Evolutionary conservation across 2,797 vertebrate genomes (phyloP), one percentile per base, ranked within the genome.

Genomic region (Melanotaenia trifasciata): DNA sequence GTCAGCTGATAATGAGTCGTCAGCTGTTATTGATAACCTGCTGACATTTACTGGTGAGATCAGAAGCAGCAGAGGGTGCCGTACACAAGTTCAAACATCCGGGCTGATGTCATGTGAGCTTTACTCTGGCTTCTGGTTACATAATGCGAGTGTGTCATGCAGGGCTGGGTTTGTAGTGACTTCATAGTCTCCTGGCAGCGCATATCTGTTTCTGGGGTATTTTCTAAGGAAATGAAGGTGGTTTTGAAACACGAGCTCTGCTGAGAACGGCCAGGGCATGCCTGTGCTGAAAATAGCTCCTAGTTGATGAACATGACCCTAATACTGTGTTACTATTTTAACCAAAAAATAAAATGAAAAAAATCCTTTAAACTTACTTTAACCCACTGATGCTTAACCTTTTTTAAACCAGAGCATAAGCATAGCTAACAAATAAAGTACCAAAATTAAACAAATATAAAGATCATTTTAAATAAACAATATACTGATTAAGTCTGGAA

Each of bases 131-230:
- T 43, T 38, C 50, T 26, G 62, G 57, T 91, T 93, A 78, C 88
- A 79, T 90, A 91, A 90, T 35, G 13, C 10, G 38, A 76, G 59
- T 59, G 5, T 74, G 82, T 78, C 60, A 43, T 36, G 58, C 72
- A 35, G 67, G 45, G 71, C 33, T 1, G n/a, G 51, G 75, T 64
- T 67, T 0, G 3, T 14, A 0, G 64, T 89, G 87, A 90, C 88
- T 84, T 91, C 85, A 89, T 72, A 6, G 47, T 58, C 53, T 83
- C 40, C 74, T 77, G 76, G 87, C 84, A 77, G 76, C 84, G 53
- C 5, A 1, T 6, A 58, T 79, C 60, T 51, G 58, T 70, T 66
- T 77, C 74, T 75, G 78, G 80, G 76, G 81, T 64, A 35, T 67
- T 84, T 87, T 82, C 77, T 84, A 72, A 70, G 72, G 81, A 78